Conservation (phyloP, 2,888 invertebrate species). For the Agrilus mali region DNA sequence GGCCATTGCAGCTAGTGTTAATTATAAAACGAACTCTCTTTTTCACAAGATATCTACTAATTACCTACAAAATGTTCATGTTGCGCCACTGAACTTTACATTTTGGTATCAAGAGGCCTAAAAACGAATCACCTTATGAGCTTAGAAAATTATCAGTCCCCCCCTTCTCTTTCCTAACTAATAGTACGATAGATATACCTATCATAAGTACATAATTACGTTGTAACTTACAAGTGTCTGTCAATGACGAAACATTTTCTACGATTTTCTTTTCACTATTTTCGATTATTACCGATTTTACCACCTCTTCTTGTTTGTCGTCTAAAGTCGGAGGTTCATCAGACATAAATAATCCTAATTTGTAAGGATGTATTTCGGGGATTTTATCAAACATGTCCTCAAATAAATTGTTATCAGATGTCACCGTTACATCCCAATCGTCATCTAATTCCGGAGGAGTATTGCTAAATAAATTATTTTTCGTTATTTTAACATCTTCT, state of each 20-base stretch:
- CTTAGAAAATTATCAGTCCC: too few relatives aligned
- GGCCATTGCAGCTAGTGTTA: too few relatives aligned
- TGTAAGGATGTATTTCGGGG: constrained; percentile 7
- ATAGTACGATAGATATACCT: too few relatives aligned
- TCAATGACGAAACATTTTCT: not conserved
- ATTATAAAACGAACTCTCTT: not conserved
- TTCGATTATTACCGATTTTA: constrained; percentile 10
- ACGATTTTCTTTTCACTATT: constrained; percentile 9
- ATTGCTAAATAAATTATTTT: constrained; percentile 15
- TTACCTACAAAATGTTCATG: too few relatives aligned
- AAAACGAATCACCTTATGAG: too few relatives aligned
- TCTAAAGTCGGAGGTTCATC: constrained; percentile 24
- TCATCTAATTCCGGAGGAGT: constrained; percentile 17
- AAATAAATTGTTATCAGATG: constrained; percentile 22
- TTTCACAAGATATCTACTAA: too few relatives aligned
- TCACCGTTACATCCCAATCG: constrained; percentile 24
- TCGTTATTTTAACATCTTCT: not conserved
- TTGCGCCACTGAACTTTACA: too few relatives aligned
- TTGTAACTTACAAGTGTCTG: constrained; percentile 1
- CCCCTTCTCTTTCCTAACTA: too few relatives aligned
- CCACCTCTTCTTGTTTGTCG: constrained; percentile 19
- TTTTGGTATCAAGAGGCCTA: too few relatives aligned
- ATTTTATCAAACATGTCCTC: constrained; percentile 15
- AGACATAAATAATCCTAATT: constrained; percentile 23
- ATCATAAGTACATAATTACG: too few relatives aligned